These are phyloP conservation scores for Catalaphyllia jardinei DNA, from an alignment of 64 coral and sea anemone species.

Conservation along the genomic window DNA sequence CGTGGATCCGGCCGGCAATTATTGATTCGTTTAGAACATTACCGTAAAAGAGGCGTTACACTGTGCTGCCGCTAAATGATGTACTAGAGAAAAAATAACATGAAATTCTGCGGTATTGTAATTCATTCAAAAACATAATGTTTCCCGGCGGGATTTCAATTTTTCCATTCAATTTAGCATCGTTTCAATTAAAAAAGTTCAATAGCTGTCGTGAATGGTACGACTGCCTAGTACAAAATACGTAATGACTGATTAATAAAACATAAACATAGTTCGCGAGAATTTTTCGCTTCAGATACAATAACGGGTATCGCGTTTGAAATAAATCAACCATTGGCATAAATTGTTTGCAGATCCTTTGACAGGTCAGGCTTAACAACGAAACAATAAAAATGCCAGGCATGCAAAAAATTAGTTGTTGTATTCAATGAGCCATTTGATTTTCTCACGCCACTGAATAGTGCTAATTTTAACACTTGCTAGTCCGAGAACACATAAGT, in stretches of 20 bases:
- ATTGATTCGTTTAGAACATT: constrained; percentile 9
- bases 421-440: too few relatives aligned
- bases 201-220: not conserved
- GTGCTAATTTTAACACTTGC: too few relatives aligned
- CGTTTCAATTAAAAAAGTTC: not conserved
- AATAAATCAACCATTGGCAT: not conserved
- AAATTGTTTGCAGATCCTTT: not conserved
- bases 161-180: not conserved
- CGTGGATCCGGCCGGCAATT: not conserved
- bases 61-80: not conserved
- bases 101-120: not conserved
- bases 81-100: not conserved
- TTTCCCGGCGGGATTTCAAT: constrained; percentile 25
- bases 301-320: not conserved
- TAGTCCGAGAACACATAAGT: too few relatives aligned
- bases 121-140: not conserved
- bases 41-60: not conserved
- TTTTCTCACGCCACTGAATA: too few relatives aligned
- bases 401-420: not conserved
- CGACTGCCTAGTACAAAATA: not conserved
- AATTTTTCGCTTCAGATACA: not conserved
- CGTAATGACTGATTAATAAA: not conserved
- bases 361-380: not conserved
- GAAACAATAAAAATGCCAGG: not conserved
- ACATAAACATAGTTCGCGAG: not conserved